These are phyloP conservation scores for Pimephales promelas DNA, from an alignment of 2,113 vertebrate genomes.

Conservation along the genomic window DNA sequence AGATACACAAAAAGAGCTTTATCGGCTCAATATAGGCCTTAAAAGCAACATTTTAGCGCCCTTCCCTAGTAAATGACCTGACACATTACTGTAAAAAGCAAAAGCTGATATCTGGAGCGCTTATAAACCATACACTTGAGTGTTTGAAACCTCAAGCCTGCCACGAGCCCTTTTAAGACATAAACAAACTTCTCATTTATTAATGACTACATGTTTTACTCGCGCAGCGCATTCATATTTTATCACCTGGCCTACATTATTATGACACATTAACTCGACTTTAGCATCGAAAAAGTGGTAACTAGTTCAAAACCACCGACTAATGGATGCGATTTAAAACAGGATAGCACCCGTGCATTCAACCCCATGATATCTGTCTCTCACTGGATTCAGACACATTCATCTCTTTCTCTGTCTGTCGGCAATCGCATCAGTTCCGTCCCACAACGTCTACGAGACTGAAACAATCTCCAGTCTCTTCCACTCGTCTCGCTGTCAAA, in stretches of 20 bases:
- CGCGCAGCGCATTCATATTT: constrained; percentile 19
- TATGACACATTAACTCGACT: constrained; percentile 26
- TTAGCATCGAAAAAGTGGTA: neutral
- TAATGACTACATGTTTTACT: constrained; percentile 36
- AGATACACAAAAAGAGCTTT: neutral
- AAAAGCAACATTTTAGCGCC: neutral
- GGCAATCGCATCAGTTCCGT: neutral
- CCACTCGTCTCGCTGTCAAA: constrained; percentile 48
- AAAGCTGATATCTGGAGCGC: neutral
- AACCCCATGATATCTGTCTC: neutral
- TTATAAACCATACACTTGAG: neutral
- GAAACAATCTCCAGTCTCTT: constrained; percentile 43
- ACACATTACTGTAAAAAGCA: neutral
- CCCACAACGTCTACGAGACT: constrained; percentile 15
- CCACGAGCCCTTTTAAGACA: neutral
- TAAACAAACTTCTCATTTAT: constrained; percentile 39
- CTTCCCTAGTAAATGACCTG: neutral
- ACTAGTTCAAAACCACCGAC: constrained; percentile 11
- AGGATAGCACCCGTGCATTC: neutral
- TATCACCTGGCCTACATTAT: constrained; percentile 31
- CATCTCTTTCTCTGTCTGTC: constrained; percentile 20
- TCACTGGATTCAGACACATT: neutral
- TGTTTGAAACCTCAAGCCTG: constrained; percentile 7
- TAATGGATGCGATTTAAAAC: constrained; percentile 25
- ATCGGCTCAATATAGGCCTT: neutral